A percentile compares a stretch with the other conserved stretches of the same genome.
Conservation (phyloP, 2,888 invertebrate genomes). For the Hirtodrosophila duncani region DNA sequence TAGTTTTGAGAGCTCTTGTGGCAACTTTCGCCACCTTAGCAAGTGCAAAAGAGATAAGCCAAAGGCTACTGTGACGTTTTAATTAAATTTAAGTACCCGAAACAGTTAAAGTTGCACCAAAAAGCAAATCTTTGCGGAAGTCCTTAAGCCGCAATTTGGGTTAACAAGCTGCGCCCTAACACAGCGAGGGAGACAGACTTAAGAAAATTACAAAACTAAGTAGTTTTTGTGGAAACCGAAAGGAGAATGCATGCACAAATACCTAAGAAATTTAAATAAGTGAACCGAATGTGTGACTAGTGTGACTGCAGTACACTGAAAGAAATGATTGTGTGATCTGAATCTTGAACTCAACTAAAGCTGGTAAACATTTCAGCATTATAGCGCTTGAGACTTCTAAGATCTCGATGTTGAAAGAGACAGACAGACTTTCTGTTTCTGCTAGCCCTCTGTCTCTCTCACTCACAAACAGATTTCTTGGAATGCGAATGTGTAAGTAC, state of each 20-base stretch:
- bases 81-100: slow-evolving; percentile 47
- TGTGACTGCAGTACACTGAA: too few relatives aligned
- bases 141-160: slow-evolving; percentile 32
- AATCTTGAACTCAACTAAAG: too few relatives aligned
- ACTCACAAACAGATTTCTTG: too few relatives aligned
- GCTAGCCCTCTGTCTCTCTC: too few relatives aligned
- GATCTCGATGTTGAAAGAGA: too few relatives aligned
- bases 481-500: slow-evolving; percentile 13
- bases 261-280: neutral
- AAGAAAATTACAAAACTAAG: slow-evolving; percentile 49
- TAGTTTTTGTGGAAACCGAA: slow-evolving; percentile 28
- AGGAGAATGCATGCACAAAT: neutral
- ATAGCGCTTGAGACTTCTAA: too few relatives aligned
- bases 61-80: slow-evolving; percentile 33
- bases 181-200: too few relatives aligned
- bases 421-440: too few relatives aligned
- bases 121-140: neutral
- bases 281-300: neutral
- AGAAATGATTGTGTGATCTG: too few relatives aligned
- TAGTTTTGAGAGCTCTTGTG: slow-evolving; percentile 7
- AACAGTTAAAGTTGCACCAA: slow-evolving; percentile 6
- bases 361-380: too few relatives aligned
- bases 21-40: slow-evolving; percentile 6
- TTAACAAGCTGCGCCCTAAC: slow-evolving; percentile 47
- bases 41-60: slow-evolving; percentile 1